phyloP scores from a whole-genome alignment of 2,888 invertebrate genomes.

The Synanthedon vespiformis region DNA sequence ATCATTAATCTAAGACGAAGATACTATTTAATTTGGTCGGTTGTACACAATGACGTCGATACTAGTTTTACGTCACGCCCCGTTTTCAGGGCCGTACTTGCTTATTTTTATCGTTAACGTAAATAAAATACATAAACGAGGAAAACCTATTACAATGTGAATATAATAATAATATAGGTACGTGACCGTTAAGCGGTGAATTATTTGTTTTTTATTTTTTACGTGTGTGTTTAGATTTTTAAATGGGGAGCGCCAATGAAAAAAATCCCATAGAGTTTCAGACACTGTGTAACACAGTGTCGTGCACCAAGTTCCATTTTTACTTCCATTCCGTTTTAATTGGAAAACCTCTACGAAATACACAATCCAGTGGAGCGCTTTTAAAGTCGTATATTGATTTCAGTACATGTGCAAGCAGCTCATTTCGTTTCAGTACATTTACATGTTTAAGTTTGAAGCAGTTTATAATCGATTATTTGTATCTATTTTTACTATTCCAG shows the following conservation, averaged over 20 bases:
- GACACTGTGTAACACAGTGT: too few relatives aligned
- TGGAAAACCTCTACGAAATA: background rate
- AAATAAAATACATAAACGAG: constrained; percentile 40
- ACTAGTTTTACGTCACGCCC: constrained; percentile 56
- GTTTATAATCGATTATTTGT: constrained; percentile 51
- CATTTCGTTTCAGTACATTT: constrained; percentile 18
- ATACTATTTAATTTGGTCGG: constrained; percentile 21
- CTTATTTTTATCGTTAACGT: constrained; percentile 42
- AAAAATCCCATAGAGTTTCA: too few relatives aligned
- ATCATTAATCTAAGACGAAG: background rate
- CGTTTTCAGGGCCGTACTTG: constrained; percentile 61
- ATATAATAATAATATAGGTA: constrained; percentile 21
- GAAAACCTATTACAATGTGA: constrained; percentile 15
- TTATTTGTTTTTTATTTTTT: constrained; percentile 2
- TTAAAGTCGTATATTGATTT: constrained; percentile 4
- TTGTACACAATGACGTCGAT: constrained; percentile 50
- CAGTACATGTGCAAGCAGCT: constrained; percentile 45
- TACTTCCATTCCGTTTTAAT: background rate
- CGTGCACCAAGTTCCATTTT: too few relatives aligned
- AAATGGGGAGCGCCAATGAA: too few relatives aligned
- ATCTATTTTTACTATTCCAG: constrained; percentile 44
- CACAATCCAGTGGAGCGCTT: background rate
- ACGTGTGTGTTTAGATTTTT: background rate
- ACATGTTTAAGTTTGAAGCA: constrained; percentile 21
- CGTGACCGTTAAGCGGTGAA: constrained; percentile 13